Evolutionary conservation across 2,797 vertebrate genomes (phyloP).

Genomic region (Ptychobarbus kaznakovi): DNA sequence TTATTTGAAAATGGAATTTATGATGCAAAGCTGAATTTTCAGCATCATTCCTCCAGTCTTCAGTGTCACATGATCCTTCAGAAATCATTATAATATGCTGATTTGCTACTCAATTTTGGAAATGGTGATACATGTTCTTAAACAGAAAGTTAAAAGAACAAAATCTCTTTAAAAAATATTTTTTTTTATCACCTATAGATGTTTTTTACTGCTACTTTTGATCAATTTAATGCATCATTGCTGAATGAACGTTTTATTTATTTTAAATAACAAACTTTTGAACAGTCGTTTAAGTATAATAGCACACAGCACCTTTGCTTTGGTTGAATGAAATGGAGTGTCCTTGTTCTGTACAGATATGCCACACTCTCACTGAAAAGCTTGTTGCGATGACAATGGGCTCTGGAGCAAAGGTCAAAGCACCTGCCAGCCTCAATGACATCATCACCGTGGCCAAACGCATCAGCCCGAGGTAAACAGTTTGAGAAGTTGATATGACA

Average conservation of each 20-base stretch:
- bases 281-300: no score
- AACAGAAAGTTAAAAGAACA: background rate
- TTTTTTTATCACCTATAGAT: background rate
- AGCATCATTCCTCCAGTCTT: background rate
- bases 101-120: background rate
- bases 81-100: background rate
- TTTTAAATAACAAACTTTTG: background rate
- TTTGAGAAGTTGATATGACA: background rate
- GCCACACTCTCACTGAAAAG: constrained; percentile 95
- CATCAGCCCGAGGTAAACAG: constrained; percentile 91
- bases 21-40: background rate
- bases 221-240: background rate
- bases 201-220: background rate
- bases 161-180: no score
- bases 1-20: background rate
- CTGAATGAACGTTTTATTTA: no score
- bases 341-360: constrained; percentile 80
- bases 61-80: background rate
- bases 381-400: constrained; percentile 98
- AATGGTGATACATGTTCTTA: no score
- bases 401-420: constrained; percentile 92
- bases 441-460: constrained; percentile 95
- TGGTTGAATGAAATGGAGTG: background rate
- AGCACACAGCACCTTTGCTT: background rate
- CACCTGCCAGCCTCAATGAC: constrained; percentile 90